Evolutionary conservation across 30 jellyfish, hydroid and myxozoan species (phyloP).

Genomic region (Aurelia aurita): DNA sequence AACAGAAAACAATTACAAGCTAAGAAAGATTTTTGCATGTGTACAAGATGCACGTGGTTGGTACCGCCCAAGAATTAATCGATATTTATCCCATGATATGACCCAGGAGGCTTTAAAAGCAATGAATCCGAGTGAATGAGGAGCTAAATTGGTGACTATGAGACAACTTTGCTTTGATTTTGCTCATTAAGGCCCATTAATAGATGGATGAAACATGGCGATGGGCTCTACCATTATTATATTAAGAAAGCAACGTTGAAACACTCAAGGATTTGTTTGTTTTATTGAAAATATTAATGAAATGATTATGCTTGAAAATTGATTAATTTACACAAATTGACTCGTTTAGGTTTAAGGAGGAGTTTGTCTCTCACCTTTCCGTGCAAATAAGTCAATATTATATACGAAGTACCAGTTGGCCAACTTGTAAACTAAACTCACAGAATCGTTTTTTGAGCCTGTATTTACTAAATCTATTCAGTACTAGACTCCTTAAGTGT

Average conservation of each 20-base stretch:
- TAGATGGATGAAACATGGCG: slow-evolving; percentile 2
- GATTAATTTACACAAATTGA: not conserved
- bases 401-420: not conserved
- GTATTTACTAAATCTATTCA: too few species aligned
- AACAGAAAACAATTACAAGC: too few species aligned
- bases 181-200: not conserved
- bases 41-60: not conserved
- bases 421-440: too few species aligned
- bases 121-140: not conserved
- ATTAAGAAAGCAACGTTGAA: not conserved
- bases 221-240: not conserved
- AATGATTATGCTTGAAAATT: not conserved
- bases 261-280: not conserved
- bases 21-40: too few species aligned
- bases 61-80: not conserved
- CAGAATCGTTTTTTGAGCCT: too few species aligned
- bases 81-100: not conserved
- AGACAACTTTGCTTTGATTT: not conserved
- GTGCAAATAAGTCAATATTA: slow-evolving; percentile 2
- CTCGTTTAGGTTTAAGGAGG: slow-evolving; percentile 8
- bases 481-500: too few species aligned
- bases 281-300: not conserved
- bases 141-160: not conserved
- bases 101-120: slow-evolving; percentile 15
- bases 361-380: slow-evolving; percentile 6